Base-by-base conservation (phyloP, 2,888 invertebrate species). In the Phaedon cochleariae region DNA sequence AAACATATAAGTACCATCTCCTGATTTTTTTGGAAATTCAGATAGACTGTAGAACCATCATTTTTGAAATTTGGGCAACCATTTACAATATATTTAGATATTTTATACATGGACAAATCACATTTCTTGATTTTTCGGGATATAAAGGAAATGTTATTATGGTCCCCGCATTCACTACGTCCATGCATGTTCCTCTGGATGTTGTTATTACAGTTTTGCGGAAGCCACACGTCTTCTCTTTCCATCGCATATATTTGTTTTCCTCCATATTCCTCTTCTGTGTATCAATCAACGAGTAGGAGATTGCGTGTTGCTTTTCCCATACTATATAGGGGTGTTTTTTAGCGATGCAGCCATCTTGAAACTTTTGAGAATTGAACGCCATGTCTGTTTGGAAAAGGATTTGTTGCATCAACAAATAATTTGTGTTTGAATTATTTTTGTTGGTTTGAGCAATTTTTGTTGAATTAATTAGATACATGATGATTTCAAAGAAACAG, bases 151-250 rank as follows among this genome's bases (percentile, higher is more conserved):
- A 26, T 26, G 31, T 52, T 34, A 37, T 51, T 45, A 29, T 52
- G 34, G 5, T 2, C 37, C 41, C 46, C 46, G 26, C 58, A 31
- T 57, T 65, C 10, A 15, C 41, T 41, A 41, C 70, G 68, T 64
- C 69, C 69, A 69, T 71, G 70, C 69, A 69, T 71, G 70, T 72
- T 71, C 68, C 66, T 59, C 51, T 37, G 37, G 34, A 55, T 49
- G 63, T 72, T 76, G 74, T 77, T 77, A 73, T 77, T 77, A 76
- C 77, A 77, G 75, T 76, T n/a, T 75, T 77, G 76, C 75, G 76
- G 76, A 77, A 77, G 76, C 73, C 74, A 74, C 75, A 75, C 68
- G 75, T 73, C 73, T 74, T 72, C 64, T 65, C 71, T 70, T 72
- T 72, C 62, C 61, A 62, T 57, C 64, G 57, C 69, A 65, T 62